phyloP scores from a whole-genome alignment of 2,797 vertebrate genomes.

The Apodemus agrarius region DNA sequence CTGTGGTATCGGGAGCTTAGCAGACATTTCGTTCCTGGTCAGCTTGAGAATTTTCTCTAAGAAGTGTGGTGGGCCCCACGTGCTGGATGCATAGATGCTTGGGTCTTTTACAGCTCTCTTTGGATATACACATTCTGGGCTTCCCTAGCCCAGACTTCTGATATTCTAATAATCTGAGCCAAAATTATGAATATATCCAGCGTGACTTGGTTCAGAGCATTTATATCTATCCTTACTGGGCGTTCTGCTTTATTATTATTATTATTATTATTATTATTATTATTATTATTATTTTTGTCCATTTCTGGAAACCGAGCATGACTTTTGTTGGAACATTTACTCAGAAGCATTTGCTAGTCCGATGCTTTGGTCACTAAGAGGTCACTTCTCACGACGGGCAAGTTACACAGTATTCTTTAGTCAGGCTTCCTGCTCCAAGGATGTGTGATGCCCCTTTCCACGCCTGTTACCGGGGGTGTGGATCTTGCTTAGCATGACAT shows the following conservation, averaged over 20 bases:
- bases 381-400: slow-evolving; percentile 38
- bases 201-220: neutral
- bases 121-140: too few species aligned
- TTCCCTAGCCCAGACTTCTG: too few species aligned
- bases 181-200: too few species aligned
- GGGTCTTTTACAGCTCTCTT: too few species aligned
- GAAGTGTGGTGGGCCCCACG: neutral
- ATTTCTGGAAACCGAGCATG: slow-evolving; percentile 44
- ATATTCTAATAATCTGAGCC: too few species aligned
- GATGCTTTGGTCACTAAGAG: slow-evolving; percentile 30
- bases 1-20: neutral
- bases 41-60: slow-evolving; percentile 22
- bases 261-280: too few species aligned
- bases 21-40: neutral
- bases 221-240: neutral
- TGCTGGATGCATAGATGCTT: neutral
- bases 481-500: slow-evolving; percentile 78
- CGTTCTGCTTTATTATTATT: slow-evolving; percentile 21
- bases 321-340: slow-evolving; percentile 33
- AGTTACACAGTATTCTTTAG: slow-evolving; percentile 28
- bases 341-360: slow-evolving; percentile 50
- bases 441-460: slow-evolving; percentile 70
- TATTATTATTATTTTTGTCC: neutral
- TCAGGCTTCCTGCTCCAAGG: slow-evolving; percentile 60
- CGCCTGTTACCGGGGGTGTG: slow-evolving; percentile 73